phyloP scores from a whole-genome alignment of 2,113 vertebrate genomes.

The Geothlypis trichas region DNA sequence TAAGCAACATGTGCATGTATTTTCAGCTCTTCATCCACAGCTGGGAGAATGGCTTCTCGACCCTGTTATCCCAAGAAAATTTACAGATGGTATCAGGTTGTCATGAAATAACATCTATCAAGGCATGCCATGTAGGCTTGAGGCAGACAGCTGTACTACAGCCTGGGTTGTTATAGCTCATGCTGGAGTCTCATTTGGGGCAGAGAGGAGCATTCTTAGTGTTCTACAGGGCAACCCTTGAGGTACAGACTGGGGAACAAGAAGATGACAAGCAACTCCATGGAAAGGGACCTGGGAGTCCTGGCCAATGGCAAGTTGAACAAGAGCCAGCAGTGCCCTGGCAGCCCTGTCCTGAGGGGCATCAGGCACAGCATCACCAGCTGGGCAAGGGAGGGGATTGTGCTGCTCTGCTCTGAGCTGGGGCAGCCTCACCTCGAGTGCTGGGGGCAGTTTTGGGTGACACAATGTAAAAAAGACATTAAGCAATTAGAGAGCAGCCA shows the following conservation, averaged over 20 bases:
- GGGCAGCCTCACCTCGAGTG: accelerated
- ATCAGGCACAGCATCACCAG: accelerated
- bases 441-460: neutral
- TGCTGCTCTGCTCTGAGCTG: accelerated
- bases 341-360: accelerated
- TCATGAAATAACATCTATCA: neutral
- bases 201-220: neutral
- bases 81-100: neutral
- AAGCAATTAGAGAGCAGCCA: neutral
- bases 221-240: neutral
- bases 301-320: accelerated
- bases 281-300: neutral
- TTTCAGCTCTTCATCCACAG: neutral
- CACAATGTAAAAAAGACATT: accelerated
- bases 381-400: accelerated
- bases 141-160: neutral
- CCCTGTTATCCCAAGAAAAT: neutral
- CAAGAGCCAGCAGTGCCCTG: accelerated
- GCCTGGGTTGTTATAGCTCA: neutral
- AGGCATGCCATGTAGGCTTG: neutral
- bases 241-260: neutral
- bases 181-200: neutral
- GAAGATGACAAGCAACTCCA: neutral
- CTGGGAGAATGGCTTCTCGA: neutral
- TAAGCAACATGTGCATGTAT: neutral